Base-by-base conservation (phyloP, 2,113 vertebrate genomes). In the Tachuris rubrigastra region DNA sequence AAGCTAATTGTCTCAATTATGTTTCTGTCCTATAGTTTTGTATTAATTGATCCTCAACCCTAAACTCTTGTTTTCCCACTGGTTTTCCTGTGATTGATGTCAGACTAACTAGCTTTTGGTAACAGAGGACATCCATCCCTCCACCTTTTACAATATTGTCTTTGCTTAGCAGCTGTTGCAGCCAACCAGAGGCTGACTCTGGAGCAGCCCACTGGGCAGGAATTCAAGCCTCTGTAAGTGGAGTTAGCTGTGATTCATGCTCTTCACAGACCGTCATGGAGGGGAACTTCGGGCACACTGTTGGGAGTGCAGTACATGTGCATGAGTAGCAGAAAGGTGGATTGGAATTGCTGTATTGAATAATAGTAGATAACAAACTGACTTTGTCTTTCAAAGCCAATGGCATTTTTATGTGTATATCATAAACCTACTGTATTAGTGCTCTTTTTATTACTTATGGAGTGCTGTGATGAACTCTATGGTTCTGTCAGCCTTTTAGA, bases 401-500 rank as follows among this genome's bases (percentile, higher is more conserved):
- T 68, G 85, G 16, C 81, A 68, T 82, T 93, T 89, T 78, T 87
- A 87, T 67, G 39, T 6, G 3, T 77, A 30, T 75, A 67, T 91
- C 74, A 76, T 91, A 91, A 91, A 78, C 39, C 47, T 67, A 2
- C 58, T 55, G 18, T 77, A 67, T 81, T 46, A 81, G 65, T 2
- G 2, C 37, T 69, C 46, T 37, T 68, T 87, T 92, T 86, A 75
- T 91, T 87, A 81, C 56, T 72, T 3, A 2, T 65, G 44, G 42
- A 56, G 52, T 44, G 50, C 39, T 79, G 53, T 93, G 91, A 77
- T 84, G 50, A 93, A 87, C 77, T 85, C 42, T 37, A 76, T 91
- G 33, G 16, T 89, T 81, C 66, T 91, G 92, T 50, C 90, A 89
- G 69, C 66, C 69, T 87, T 90, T 82, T 50, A 87, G 52, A 95